A percentile compares a stretch with the other conserved stretches of the same genome.
Conservation (phyloP, 1,140 invertebrate species). For the Scaptodrosophila lebanonensis region DNA sequence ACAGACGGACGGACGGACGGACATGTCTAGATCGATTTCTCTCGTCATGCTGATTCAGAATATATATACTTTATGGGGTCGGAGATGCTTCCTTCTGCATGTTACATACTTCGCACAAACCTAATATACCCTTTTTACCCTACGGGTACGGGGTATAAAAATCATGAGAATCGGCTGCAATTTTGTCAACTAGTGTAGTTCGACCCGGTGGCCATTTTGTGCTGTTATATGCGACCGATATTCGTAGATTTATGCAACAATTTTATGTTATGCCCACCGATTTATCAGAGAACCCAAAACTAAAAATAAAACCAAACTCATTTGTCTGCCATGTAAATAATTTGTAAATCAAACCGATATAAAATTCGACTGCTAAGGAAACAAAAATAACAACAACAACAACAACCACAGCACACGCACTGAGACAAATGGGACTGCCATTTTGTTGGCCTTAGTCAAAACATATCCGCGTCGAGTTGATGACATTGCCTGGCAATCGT, state of each 20-base stretch:
- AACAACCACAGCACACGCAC: conserved; percentile 3
- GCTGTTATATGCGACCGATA: too few relatives aligned
- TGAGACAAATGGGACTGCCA: conserved; percentile 12
- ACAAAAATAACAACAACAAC: conserved; percentile 18
- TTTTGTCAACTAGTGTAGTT: conserved; percentile 26
- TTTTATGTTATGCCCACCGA: conserved; percentile 14
- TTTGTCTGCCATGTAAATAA: conserved; percentile 48
- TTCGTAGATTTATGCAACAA: conserved; percentile 28
- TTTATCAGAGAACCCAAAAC: conserved; percentile 43
- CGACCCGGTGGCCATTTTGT: conserved; percentile 13
- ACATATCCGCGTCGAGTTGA: conserved; percentile 37
- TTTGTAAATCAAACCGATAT: conserved; percentile 21
- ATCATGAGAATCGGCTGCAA: too few relatives aligned
- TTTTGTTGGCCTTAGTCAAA: conserved; percentile 19
- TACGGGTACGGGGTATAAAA: too few relatives aligned
- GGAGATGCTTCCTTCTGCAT: too few relatives aligned
- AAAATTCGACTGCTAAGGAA: conserved; percentile 1
- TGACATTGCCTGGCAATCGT: conserved; percentile 71
- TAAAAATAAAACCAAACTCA: conserved; percentile 53
- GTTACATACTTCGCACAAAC: too few relatives aligned
- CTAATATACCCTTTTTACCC: too few relatives aligned
- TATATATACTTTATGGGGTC: too few relatives aligned
- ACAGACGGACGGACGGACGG: too few relatives aligned
- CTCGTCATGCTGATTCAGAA: too few relatives aligned
- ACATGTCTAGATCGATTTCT: too few relatives aligned